Evolutionary conservation across 2,113 vertebrate species (phyloP), one percentile per base, ranked within the genome.

Genomic region (Marcusenius ussheri): DNA sequence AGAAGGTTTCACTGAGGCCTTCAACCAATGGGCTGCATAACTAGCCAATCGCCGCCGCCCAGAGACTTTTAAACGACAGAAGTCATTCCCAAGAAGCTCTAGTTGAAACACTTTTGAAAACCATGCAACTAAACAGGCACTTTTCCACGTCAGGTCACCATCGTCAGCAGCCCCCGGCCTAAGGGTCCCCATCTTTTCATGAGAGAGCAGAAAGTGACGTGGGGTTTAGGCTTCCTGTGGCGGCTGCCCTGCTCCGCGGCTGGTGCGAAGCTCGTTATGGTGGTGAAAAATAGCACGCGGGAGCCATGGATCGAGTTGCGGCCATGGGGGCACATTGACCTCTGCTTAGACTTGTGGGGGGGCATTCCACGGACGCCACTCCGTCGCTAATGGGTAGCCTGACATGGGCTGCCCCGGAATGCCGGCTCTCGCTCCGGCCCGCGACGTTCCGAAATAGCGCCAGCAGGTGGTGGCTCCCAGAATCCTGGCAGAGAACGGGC

Each of bases 1-100:
- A 96, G 94, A 95, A 96, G 94, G 94, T 96, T 94, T 95, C 95
- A 94, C 95, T 96, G 95, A 96, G 94, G 93, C 93, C 93, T 92
- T 89, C 95, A 93, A 94, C 95, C 94, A 95, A 94, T 91, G 90
- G 45, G 92, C 93, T 93, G 91, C 95, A 96, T 97, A 95, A 94
- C 92, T 92, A 93, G 90, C 94, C 95, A 97, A 95, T 96, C 95
- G 94, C 95, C 93, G 89, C 89, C 91, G 90, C 93, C 94, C 91
- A 83, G 13, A 93, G 93, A 93, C 89, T 91, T 90, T n/a, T n/a
- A 62, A 9, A n/a, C 24, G n/a, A 35, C 31, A 17, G 35, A 19
- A 80, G 27, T 31, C 9, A 70, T 31, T 27, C 62, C 3, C 62
- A 70, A 70, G 62, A 70, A 70, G 10, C 3, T 31, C 62, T 3